phyloP scores from a whole-genome alignment of 2,113 vertebrate genomes.

The Pandion haliaetus region DNA sequence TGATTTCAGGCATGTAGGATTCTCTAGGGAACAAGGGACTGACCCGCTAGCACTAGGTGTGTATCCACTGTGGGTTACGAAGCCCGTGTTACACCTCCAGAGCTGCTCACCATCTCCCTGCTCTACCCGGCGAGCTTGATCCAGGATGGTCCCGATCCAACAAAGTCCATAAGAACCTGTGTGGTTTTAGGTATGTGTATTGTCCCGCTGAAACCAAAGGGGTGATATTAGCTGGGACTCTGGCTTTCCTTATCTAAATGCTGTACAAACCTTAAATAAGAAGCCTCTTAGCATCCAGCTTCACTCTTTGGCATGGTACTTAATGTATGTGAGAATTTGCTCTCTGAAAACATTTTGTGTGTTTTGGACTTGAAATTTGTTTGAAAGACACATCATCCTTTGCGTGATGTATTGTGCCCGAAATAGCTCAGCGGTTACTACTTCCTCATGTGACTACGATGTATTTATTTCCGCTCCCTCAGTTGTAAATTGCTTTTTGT shows the following conservation, averaged over 20 bases:
- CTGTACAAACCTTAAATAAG: neutral
- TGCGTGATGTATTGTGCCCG: slow-evolving; percentile 19
- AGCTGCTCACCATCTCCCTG: neutral
- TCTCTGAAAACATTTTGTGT: slow-evolving; percentile 38
- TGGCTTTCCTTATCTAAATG: neutral
- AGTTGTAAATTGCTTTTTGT: neutral
- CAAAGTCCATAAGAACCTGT: rapidly evolving
- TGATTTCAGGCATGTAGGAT: rapidly evolving
- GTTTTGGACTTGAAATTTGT: slow-evolving; percentile 9
- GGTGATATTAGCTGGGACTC: neutral
- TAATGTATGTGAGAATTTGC: neutral
- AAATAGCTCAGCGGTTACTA: slow-evolving; percentile 32
- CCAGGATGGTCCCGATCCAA: neutral
- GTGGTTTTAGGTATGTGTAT: neutral
- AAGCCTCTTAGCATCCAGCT: neutral
- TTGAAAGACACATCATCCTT: neutral
- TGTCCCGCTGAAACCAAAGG: neutral
- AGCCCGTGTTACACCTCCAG: neutral
- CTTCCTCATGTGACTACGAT: neutral
- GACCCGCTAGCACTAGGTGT: rapidly evolving
- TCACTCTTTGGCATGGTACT: neutral
- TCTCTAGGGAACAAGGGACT: neutral
- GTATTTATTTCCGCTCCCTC: slow-evolving; percentile 28
- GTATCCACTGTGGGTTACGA: rapidly evolving
- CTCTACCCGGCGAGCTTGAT: neutral